phyloP scores from a whole-genome alignment of 2,797 vertebrate species.

The Chiloscyllium punctatum region DNA sequence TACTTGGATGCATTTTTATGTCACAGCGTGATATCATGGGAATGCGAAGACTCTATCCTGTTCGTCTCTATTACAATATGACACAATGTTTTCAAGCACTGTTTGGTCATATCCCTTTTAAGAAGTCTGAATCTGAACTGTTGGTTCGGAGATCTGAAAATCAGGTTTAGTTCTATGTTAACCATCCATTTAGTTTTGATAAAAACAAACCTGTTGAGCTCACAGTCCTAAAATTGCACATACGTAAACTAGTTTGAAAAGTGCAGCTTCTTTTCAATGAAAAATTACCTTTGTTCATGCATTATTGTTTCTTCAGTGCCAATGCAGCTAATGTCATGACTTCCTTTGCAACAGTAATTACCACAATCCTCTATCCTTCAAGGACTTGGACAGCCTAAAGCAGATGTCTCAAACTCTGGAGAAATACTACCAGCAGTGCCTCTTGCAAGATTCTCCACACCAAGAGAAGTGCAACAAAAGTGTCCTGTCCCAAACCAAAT shows the following conservation, averaged over 20 bases:
- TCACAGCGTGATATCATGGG: no score
- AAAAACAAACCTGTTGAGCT: not conserved
- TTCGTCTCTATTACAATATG: no score
- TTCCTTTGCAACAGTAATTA: no score
- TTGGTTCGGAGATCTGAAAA: not conserved
- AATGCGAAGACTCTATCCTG: no score
- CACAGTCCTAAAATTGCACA: not conserved
- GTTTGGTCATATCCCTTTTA: not conserved
- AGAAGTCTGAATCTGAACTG: not conserved
- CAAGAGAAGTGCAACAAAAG: no score
- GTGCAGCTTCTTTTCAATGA: not conserved
- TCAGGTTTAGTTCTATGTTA: not conserved
- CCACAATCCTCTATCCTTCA: no score
- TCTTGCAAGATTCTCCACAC: no score
- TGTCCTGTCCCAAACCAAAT: no score
- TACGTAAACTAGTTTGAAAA: not conserved
- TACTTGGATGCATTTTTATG: no score
- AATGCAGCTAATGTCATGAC: not conserved
- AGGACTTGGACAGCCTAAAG: no score
- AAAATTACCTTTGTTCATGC: not conserved
- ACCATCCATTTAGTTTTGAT: not conserved
- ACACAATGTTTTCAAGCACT: not conserved
- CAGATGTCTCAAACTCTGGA: no score
- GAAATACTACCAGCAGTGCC: no score
- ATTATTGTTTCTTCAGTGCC: not conserved